Base-by-base conservation (phyloP, 2,888 invertebrate genomes). In the Automeris io region DNA sequence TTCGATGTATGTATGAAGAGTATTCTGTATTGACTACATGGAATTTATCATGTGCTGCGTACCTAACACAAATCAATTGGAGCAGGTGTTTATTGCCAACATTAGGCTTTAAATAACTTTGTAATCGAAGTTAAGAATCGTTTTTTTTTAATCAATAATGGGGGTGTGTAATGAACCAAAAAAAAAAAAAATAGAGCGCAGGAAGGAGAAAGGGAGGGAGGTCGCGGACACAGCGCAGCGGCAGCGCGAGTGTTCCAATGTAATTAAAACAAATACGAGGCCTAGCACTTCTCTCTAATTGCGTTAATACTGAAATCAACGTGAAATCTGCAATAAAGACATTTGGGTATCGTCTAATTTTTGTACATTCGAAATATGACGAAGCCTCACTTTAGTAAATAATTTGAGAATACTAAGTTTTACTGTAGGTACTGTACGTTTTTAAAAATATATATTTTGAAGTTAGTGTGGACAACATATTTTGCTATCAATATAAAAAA, bases 241-340 rank as follows among this genome's bases (percentile, higher is more conserved):
- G n/a, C n/a, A n/a, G n/a, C n/a, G 56, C 64, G 61, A 72, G 68
- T 79, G 75, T 80, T 82, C 74, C 75, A 69, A 67, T 71, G 82
- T 83, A 85, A 85, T 85, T 83, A 85, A 85, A 83, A 82, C 83
- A 83, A 83, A 83, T 80, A 83, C 73, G 69, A 74, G 74, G 72
- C 71, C 66, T 66, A 67, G 72, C 76, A 80, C 79, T 81, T 77
- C 77, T 79, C 76, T 76, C 77, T 83, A 81, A 83, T 85, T 83
- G 81, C 77, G 73, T 77, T 75, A 72, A 70, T 70, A 77, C 79
- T 78, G 71, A 77, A 82, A 80, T 85, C 79, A 82, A 83, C 77
- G 79, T 72, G 65, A 67, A 56, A 65, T 69, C 71, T 70, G 64
- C 68, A 62, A 72, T 61, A 58, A 61, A 61, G 59, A 69, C 67